Conservation (phyloP, 2,888 invertebrate species). For the Dromius quadrimaculatus region DNA sequence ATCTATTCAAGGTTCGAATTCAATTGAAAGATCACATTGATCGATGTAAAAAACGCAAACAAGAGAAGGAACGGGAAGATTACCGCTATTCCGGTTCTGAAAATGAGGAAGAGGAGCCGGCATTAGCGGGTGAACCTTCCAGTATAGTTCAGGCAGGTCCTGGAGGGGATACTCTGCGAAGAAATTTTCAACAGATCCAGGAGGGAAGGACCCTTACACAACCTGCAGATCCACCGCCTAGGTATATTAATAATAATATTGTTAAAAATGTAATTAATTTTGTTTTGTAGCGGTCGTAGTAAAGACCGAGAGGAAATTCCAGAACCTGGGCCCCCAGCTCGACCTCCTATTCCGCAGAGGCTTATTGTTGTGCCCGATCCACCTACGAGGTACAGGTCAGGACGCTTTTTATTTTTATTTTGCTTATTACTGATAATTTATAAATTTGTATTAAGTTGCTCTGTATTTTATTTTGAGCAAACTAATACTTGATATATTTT, state of each 20-base stretch:
- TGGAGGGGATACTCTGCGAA: conserved; percentile 93
- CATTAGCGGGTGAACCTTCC: conserved; percentile 92
- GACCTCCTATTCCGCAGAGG: conserved; percentile 91
- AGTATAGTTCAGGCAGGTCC: conserved; percentile 90
- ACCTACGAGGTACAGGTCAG: conserved; percentile 75
- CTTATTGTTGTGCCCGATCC: conserved; percentile 93
- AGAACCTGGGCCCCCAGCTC: conserved; percentile 89
- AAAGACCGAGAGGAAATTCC: conserved; percentile 74
- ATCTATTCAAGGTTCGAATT: conserved; percentile 78
- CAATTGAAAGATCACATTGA: conserved; percentile 99
- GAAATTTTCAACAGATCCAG: conserved; percentile 99
- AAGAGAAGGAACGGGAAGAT: conserved; percentile 85
- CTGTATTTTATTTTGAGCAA: conserved; percentile 19
- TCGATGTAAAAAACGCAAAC: conserved; percentile 94
- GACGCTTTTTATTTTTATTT: conserved; percentile 36
- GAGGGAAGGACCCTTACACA: conserved; percentile 77
- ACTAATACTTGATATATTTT: not conserved
- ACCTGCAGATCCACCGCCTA: conserved; percentile 71
- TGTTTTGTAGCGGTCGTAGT: conserved; percentile 60
- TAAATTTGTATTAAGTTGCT: not conserved
- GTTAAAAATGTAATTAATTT: not conserved
- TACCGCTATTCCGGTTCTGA: conserved; percentile 95
- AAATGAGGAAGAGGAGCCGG: conserved; percentile 95
- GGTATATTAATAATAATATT: conserved; percentile 55
- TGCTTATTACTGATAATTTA: too few species aligned